Conservation (phyloP, 2,888 invertebrate genomes). For the Eucriotettix oculatus region DNA sequence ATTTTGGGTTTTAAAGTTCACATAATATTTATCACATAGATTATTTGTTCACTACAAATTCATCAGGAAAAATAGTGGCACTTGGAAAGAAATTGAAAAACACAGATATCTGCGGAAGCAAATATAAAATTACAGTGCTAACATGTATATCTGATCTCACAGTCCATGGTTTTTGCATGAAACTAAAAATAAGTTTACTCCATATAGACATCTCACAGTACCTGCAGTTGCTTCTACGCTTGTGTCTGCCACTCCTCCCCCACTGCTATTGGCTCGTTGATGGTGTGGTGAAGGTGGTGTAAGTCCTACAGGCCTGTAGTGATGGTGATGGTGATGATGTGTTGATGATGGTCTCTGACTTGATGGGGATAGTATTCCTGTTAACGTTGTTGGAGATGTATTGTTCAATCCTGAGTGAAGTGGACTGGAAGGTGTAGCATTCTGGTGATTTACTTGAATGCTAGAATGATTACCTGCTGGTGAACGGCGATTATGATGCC, state of each 20-base stretch:
- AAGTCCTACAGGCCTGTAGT: constrained; percentile 7
- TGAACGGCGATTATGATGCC: constrained; percentile 11
- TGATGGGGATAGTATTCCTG: constrained; percentile 15
- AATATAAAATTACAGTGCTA: too few relatives aligned
- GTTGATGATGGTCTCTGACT: constrained; percentile 13
- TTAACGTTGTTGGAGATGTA: constrained; percentile 12
- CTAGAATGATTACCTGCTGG: constrained; percentile 3
- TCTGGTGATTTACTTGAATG: constrained; percentile 1
- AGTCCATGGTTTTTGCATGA: too few relatives aligned
- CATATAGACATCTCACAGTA: background rate
- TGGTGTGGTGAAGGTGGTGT: constrained; percentile 10
- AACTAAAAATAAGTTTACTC: too few relatives aligned
- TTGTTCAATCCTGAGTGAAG: constrained; percentile 9
- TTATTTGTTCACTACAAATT: too few relatives aligned
- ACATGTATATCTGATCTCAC: too few relatives aligned
- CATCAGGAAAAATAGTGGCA: too few relatives aligned
- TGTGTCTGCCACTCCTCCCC: background rate
- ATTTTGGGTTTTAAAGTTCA: too few relatives aligned
- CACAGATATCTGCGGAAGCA: too few relatives aligned
- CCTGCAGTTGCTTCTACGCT: constrained; percentile 3
- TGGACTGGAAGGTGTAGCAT: constrained; percentile 5
- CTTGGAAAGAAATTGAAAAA: too few relatives aligned
- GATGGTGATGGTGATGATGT: constrained; percentile 13
- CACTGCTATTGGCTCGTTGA: constrained; percentile 10
- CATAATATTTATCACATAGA: too few relatives aligned